phyloP scores from a whole-genome alignment of 2,888 invertebrate species.

The Andrena fulva region DNA sequence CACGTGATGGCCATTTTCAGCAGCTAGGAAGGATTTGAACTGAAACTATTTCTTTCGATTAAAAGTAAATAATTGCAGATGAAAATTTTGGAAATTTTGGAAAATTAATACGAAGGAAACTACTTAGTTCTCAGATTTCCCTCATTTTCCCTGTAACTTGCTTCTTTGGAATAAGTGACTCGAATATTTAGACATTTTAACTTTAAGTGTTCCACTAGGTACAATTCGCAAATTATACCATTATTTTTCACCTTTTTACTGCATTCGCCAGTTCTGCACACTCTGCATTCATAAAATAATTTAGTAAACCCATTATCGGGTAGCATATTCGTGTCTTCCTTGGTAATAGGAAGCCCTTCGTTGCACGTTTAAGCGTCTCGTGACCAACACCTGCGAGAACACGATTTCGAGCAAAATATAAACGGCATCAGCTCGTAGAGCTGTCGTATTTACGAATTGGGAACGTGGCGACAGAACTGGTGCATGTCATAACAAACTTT shows the following conservation, averaged over 20 bases:
- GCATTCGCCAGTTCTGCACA: neutral
- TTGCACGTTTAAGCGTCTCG: conserved; percentile 23
- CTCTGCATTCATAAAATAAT: neutral
- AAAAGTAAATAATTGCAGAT: neutral
- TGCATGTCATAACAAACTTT: conserved; percentile 32
- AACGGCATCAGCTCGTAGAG: conserved; percentile 24
- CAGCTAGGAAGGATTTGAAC: neutral
- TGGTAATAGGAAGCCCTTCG: conserved; percentile 45
- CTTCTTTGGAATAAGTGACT: neutral
- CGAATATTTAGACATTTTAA: neutral
- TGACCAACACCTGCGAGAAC: conserved; percentile 16
- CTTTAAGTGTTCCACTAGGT: neutral
- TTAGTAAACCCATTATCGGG: neutral
- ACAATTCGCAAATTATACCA: neutral
- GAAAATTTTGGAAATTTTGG: neutral
- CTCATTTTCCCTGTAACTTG: too few species aligned
- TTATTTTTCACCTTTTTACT: neutral
- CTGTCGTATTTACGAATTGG: conserved; percentile 30
- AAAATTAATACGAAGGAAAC: too few species aligned
- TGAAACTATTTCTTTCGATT: neutral
- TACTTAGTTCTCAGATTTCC: too few species aligned
- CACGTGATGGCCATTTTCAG: neutral
- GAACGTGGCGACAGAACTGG: conserved; percentile 33
- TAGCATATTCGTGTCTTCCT: conserved; percentile 17
- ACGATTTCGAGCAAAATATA: conserved; percentile 26